Percentiles rank a stretch among this genome's conserved stretches.
Conservation (phyloP, 2,888 invertebrate species). For the Orchesellides sinensis region DNA sequence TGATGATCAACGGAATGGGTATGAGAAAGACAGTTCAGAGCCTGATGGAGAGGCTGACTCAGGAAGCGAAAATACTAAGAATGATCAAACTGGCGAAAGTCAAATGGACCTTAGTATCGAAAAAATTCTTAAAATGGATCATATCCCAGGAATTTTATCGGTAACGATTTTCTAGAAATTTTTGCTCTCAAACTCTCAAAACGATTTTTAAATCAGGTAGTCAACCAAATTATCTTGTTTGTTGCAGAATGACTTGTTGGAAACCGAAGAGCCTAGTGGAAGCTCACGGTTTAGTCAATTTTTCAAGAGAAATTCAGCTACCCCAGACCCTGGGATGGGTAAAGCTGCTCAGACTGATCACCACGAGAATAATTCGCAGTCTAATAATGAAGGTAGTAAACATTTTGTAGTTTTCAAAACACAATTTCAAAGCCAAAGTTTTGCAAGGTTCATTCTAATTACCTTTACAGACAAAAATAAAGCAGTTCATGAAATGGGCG, state of each 20-base stretch:
- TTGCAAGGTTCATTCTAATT: neutral
- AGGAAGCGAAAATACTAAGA: constrained; percentile 60
- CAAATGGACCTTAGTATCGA: constrained; percentile 82
- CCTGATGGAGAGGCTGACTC: constrained; percentile 53
- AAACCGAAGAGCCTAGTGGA: constrained; percentile 76
- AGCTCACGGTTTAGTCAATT: constrained; percentile 80
- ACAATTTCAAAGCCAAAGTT: too few species aligned
- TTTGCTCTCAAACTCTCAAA: neutral
- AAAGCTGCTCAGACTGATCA: constrained; percentile 21
- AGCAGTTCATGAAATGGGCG: constrained; percentile 63
- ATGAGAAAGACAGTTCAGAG: constrained; percentile 24
- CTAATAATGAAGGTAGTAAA: constrained; percentile 32
- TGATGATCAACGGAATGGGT: constrained; percentile 23
- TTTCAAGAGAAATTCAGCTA: constrained; percentile 86
- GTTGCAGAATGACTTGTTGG: constrained; percentile 82
- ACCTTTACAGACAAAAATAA: constrained; percentile 50
- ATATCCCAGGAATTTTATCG: constrained; percentile 85
- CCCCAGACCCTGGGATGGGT: constrained; percentile 68
- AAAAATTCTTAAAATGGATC: constrained; percentile 89
- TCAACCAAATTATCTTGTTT: too few species aligned
- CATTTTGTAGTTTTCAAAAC: neutral
- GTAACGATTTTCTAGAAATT: constrained; percentile 78
- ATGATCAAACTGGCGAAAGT: constrained; percentile 52
- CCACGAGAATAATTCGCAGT: constrained; percentile 1
- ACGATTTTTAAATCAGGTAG: neutral